Evolutionary conservation across 2,888 invertebrate species (phyloP).

Genomic region (Clistopyga incitator): DNA sequence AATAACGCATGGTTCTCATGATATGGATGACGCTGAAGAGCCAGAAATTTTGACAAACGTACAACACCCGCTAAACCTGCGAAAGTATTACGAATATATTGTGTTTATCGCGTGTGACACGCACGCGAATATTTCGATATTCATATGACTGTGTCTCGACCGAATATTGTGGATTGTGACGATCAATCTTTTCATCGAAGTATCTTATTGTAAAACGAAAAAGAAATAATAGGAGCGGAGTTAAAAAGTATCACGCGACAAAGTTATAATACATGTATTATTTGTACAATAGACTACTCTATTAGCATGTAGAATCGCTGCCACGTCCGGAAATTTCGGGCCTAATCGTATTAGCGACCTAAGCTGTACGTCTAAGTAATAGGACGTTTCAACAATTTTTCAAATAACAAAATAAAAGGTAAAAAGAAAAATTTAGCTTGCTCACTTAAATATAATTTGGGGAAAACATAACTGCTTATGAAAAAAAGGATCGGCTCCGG

Average conservation of each 20-base stretch:
- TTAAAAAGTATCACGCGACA: conserved; percentile 33
- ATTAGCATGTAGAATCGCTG: conserved; percentile 51
- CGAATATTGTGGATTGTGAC: conserved; percentile 38
- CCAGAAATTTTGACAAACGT: conserved; percentile 26
- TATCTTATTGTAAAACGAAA: conserved; percentile 45
- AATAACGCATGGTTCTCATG: conserved; percentile 35
- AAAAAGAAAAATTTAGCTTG: no score
- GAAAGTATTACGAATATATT: conserved; percentile 62
- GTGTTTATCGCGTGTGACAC: conserved; percentile 25
- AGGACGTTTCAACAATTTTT: no score
- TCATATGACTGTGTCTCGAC: conserved; percentile 15
- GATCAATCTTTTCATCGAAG: conserved; percentile 41
- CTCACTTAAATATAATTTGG: no score
- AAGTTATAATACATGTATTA: conserved; percentile 43
- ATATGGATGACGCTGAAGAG: conserved; percentile 30
- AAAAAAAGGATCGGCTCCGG: no score
- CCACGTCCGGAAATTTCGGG: conserved; percentile 48
- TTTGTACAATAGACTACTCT: conserved; percentile 44
- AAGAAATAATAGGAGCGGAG: conserved; percentile 14
- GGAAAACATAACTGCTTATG: no score
- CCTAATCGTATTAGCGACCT: conserved; percentile 41
- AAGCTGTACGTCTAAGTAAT: neutral
- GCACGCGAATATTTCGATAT: conserved; percentile 34
- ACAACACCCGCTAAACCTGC: conserved; percentile 57
- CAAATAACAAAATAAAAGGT: no score